A percentile compares a stretch with the other conserved stretches of the same genome.
Evolutionary conservation across 2,113 vertebrate species (phyloP).

Genomic region (Ictidomys tridecemlineatus): DNA sequence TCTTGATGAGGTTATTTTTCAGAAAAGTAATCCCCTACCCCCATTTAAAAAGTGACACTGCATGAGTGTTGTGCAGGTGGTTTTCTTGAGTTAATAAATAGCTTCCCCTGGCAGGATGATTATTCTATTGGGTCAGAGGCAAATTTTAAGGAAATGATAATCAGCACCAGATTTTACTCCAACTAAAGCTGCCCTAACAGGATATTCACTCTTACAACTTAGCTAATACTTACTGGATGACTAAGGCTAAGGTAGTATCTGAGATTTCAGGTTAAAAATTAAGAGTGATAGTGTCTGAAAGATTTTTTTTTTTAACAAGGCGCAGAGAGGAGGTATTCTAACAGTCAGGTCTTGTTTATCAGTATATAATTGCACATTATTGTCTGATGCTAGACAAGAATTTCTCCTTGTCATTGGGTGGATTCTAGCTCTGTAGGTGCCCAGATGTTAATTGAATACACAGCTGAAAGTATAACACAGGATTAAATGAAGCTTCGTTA

Average conservation of each 20-base stretch:
- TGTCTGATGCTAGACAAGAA: background rate
- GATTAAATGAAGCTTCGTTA: background rate
- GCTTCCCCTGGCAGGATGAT: background rate
- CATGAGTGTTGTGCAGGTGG: background rate
- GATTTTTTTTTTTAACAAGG: background rate
- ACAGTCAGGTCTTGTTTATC: background rate
- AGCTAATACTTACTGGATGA: background rate
- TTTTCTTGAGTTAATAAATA: background rate
- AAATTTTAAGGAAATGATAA: background rate
- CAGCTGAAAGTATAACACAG: background rate
- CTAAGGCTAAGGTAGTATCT: background rate
- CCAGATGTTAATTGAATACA: too few relatives aligned
- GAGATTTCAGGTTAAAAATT: background rate
- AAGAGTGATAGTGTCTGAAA: background rate
- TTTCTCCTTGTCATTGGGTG: background rate
- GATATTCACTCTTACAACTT: background rate
- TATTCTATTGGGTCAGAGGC: background rate
- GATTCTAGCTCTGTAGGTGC: background rate
- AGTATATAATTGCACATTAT: background rate
- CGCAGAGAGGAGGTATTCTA: background rate
- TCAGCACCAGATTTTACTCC: background rate
- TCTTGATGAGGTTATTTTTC: constrained; percentile 77
- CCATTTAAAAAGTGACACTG: constrained; percentile 11
- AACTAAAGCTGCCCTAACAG: background rate
- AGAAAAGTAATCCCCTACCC: background rate